Evolutionary conservation across 2,113 vertebrate genomes (phyloP), one percentile per base, ranked within the genome.

Genomic region (Epinephelus fuscoguttatus): DNA sequence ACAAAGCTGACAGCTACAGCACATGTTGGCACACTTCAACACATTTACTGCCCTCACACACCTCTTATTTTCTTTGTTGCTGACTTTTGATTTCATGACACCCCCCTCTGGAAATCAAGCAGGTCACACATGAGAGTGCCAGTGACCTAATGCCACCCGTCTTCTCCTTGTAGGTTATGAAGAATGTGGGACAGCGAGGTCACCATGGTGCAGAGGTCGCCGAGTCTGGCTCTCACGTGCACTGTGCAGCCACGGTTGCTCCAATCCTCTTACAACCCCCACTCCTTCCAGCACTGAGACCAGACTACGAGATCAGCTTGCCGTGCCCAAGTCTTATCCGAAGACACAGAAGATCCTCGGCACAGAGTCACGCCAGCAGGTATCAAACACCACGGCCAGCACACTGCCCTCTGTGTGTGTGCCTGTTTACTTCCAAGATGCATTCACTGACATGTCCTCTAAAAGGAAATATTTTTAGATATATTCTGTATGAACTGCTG

Each of bases 241-340:
- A 14, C 75, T 30, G 53, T 37, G 72, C 42, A 40, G 72, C 74
- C 62, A 42, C 47, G 56, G 62, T 84, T 47, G 49, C 79, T 79
- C 57, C 90, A 94, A 95, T 94, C 94, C 93, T 94, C 94, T 95
- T 95, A 94, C 70, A 78, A 78, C 89, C 85, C 89, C 89, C 87
- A 74, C 86, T 74, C 87, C 89, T 84, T 87, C 69, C 79, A 85
- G 83, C 88, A 80, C 88, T 82, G 80, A 69, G 78, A 72, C 82
- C 84, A 92, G 84, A 91, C 88, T 87, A 72, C 74, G 56, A 90
- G 88, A 91, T 94, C 91, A 90, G 87, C 89, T 71, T 50, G 56
- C 64, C 60, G 71, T 78, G 74, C 55, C 72, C 84, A 75, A 59
- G 88, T 91, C 88, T 93, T 93, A 93, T 92, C 92, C 86, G 59